Conservation (phyloP, 2,888 invertebrate genomes). For the Campoletis raptor region DNA sequence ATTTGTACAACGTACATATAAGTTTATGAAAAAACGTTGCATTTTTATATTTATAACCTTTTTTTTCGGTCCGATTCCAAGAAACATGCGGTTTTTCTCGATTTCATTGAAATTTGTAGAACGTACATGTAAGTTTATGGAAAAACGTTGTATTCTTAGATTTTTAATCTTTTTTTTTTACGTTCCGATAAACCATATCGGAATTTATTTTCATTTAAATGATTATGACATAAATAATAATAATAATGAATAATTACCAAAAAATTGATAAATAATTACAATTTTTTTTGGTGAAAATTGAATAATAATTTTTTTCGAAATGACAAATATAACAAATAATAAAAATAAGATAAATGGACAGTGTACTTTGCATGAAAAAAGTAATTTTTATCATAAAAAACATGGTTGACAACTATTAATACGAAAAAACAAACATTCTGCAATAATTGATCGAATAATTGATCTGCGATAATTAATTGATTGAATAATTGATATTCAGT, state of each 20-base stretch:
- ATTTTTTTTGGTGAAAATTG: too few species aligned
- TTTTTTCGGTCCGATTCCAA: too few species aligned
- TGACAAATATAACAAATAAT: too few species aligned
- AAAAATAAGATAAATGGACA: too few species aligned
- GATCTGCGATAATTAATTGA: not conserved
- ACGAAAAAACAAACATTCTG: not conserved
- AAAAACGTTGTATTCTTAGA: not conserved
- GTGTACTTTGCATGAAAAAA: too few species aligned
- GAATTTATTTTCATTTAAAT: not conserved
- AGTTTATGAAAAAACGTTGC: not conserved
- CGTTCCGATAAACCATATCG: not conserved
- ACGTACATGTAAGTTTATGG: not conserved
- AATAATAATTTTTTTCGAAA: too few species aligned
- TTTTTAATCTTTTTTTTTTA: not conserved
- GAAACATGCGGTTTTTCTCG: too few species aligned
- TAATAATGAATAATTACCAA: too few species aligned
- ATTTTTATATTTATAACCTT: not conserved
- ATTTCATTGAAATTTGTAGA: not conserved
- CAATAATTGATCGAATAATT: not conserved
- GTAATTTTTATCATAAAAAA: too few species aligned
- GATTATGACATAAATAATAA: too few species aligned
- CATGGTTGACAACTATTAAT: too few species aligned
- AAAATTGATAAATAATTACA: too few species aligned
- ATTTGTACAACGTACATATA: slow-evolving; percentile 73
- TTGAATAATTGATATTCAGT: not conserved